phyloP scores from a whole-genome alignment of 2,797 vertebrate species.

The Sebastes nivosus region DNA sequence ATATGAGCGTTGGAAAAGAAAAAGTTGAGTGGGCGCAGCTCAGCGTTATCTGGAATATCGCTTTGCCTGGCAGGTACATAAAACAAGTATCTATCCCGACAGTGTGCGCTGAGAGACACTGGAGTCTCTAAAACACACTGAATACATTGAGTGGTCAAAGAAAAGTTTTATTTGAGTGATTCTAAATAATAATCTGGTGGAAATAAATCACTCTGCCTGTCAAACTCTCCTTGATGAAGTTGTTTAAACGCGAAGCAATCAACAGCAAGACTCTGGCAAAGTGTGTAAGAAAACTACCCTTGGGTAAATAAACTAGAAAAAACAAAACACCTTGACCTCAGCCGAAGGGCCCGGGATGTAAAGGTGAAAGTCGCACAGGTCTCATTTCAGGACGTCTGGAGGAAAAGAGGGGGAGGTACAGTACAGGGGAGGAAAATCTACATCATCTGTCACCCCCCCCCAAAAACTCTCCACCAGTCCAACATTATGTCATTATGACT shows the following conservation, averaged over 20 bases:
- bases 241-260: constrained; percentile 24
- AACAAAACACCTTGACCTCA: constrained; percentile 17
- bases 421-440: constrained; percentile 49
- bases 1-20: constrained; percentile 70
- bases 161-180: constrained; percentile 20
- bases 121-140: constrained; percentile 8
- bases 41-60: constrained; percentile 75
- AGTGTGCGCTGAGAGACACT: constrained; percentile 27
- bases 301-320: constrained; percentile 12
- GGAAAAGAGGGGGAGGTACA: constrained; percentile 26
- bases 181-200: constrained; percentile 15
- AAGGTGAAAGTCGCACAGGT: constrained; percentile 48
- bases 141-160: background rate
- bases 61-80: constrained; percentile 75
- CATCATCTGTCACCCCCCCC: constrained; percentile 65
- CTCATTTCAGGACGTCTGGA: constrained; percentile 43
- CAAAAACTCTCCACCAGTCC: constrained; percentile 54
- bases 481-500: constrained; percentile 73
- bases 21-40: constrained; percentile 67
- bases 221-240: background rate
- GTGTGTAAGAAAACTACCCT: constrained; percentile 11
- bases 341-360: constrained; percentile 31
- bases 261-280: background rate
- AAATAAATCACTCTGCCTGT: constrained; percentile 5
- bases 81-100: constrained; percentile 62